phyloP scores from a whole-genome alignment of 1,140 invertebrate species.

The Nephila pilipes region DNA sequence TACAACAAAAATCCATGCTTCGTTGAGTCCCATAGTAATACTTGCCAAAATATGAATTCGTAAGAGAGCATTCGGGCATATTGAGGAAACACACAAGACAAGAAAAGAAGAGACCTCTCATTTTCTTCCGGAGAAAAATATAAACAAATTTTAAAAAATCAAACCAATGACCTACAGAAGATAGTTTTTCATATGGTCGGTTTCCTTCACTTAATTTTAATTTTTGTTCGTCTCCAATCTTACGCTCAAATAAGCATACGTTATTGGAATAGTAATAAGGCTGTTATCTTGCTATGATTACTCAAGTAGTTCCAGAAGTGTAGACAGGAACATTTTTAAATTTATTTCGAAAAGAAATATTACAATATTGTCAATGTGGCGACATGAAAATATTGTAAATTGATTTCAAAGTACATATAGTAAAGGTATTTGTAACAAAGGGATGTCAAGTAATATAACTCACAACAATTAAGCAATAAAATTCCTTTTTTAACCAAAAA shows the following conservation, averaged over 20 bases:
- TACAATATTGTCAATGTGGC: not conserved
- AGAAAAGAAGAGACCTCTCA: not conserved
- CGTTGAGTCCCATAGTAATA: not conserved
- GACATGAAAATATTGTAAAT: not conserved
- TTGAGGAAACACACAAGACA: not conserved
- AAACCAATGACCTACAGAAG: constrained; percentile 34
- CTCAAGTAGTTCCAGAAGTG: not conserved
- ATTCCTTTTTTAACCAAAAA: no score
- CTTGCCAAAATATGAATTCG: not conserved
- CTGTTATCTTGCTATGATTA: not conserved
- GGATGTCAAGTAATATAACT: no score
- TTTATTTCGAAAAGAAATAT: not conserved
- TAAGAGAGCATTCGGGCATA: not conserved
- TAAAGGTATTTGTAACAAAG: no score
- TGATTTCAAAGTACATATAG: no score
- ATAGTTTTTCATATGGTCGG: constrained; percentile 21
- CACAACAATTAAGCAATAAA: no score
- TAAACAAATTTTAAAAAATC: constrained; percentile 5
- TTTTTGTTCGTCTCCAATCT: not conserved
- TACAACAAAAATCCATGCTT: not conserved
- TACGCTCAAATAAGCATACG: not conserved
- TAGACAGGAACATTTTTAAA: not conserved
- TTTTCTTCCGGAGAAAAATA: constrained; percentile 2
- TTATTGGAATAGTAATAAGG: not conserved
- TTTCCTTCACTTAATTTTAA: constrained; percentile 22